phyloP scores from a whole-genome alignment of 2,113 vertebrate species.

The Athene cunicularia region DNA sequence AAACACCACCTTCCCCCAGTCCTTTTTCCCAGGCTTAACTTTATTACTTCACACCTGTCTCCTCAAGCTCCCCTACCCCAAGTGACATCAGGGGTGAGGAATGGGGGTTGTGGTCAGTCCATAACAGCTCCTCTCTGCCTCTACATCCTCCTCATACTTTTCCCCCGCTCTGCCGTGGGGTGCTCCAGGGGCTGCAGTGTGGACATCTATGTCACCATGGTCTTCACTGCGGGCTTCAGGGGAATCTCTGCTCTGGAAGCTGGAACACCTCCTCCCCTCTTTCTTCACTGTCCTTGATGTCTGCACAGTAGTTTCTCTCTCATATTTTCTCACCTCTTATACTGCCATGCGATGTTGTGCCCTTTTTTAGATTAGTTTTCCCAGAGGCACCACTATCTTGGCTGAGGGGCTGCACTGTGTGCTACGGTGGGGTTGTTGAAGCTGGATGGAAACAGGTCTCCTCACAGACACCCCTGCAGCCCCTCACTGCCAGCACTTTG shows the following conservation, averaged over 20 bases:
- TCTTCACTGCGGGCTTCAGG: neutral
- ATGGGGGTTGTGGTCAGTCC: neutral
- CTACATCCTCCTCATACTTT: neutral
- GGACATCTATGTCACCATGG: neutral
- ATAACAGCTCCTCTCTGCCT: neutral
- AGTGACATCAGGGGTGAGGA: neutral
- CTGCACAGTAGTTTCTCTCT: neutral
- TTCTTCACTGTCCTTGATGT: neutral
- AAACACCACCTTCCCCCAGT: neutral
- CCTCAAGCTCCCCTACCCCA: accelerated
- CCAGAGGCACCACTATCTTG: neutral
- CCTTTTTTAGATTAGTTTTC: neutral
- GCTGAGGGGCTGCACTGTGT: neutral
- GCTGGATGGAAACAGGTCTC: neutral
- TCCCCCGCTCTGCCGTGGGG: neutral
- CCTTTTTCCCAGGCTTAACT: neutral
- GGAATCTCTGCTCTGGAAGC: accelerated
- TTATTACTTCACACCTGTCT: neutral
- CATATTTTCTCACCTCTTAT: neutral
- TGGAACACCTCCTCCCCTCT: neutral
- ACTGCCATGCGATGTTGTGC: neutral
- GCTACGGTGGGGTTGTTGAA: neutral
- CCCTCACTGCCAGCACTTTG: neutral
- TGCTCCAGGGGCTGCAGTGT: neutral
- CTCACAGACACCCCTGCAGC: neutral